Conservation (phyloP, 2,888 invertebrate species). For the Drosophila tripunctata region DNA sequence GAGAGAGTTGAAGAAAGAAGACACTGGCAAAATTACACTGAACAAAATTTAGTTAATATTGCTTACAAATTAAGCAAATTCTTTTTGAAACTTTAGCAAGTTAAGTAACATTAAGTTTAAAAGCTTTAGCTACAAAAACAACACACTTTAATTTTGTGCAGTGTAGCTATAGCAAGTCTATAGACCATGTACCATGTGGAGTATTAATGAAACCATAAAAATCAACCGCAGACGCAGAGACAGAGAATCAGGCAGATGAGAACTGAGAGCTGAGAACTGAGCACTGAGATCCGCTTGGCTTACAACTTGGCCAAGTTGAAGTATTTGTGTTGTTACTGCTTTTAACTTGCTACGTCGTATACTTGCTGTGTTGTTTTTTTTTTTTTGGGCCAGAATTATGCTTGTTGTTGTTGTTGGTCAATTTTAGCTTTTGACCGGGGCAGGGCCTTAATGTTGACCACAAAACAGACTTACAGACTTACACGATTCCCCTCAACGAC, state of each 20-base stretch:
- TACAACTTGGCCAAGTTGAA: slow-evolving; percentile 46
- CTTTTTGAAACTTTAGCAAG: no score
- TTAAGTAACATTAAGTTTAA: no score
- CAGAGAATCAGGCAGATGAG: slow-evolving; percentile 24
- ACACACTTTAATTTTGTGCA: background rate
- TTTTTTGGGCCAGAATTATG: slow-evolving; percentile 50
- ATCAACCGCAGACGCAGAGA: slow-evolving; percentile 66
- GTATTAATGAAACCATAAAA: slow-evolving; percentile 80
- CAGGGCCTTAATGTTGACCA: slow-evolving; percentile 68
- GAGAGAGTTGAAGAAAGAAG: slow-evolving; percentile 13
- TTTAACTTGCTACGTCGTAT: slow-evolving; percentile 64
- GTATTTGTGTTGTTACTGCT: slow-evolving; percentile 16
- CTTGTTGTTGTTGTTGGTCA: slow-evolving; percentile 30
- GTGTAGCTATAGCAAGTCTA: slow-evolving; percentile 12
- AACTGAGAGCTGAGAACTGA: slow-evolving; percentile 22
- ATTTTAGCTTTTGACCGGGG: slow-evolving; percentile 63
- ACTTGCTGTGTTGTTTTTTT: slow-evolving; percentile 26
- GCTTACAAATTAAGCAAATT: no score
- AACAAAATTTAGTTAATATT: no score
- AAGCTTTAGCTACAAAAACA: no score
- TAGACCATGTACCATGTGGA: slow-evolving; percentile 38
- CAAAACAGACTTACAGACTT: slow-evolving; percentile 62
- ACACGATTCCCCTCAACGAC: slow-evolving; percentile 33
- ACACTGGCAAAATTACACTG: slow-evolving; percentile 15
- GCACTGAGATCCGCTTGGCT: slow-evolving; percentile 54